Percentiles rank a stretch among this genome's conserved stretches.
These are phyloP conservation scores for Acanthosepion esculentum DNA, from an alignment of 2,888 invertebrate genomes.

Conservation along the genomic window DNA sequence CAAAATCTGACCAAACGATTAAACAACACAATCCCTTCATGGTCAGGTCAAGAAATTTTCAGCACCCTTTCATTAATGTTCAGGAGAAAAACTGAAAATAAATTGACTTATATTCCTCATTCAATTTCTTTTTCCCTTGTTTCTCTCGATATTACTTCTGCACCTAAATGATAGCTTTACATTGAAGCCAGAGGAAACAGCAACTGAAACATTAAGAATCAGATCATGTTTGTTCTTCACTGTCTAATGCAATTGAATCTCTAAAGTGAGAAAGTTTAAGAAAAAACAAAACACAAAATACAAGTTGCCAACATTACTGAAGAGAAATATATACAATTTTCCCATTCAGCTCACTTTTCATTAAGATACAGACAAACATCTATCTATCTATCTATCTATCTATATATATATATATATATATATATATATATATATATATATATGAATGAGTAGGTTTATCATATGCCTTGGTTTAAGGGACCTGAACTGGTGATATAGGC, in stretches of 20 bases:
- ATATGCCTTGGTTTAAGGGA: too few relatives aligned
- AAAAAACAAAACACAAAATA: not conserved
- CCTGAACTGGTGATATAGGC: too few relatives aligned
- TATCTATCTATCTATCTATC: not conserved
- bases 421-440: not conserved
- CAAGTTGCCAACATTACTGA: not conserved
- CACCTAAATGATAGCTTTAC: slow-evolving; percentile 8
- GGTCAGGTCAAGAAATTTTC: too few relatives aligned
- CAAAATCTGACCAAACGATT: too few relatives aligned
- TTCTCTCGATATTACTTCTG: not conserved
- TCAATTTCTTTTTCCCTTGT: not conserved
- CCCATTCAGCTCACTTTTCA: not conserved
- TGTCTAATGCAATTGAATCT: not conserved
- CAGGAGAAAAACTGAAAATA: not conserved
- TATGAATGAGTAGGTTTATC: too few relatives aligned
- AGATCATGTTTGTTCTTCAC: not conserved
- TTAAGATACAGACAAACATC: not conserved
- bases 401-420: not conserved
- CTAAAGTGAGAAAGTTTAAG: slow-evolving; percentile 1
- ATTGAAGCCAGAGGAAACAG: not conserved
- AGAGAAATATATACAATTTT: not conserved
- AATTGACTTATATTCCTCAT: not conserved
- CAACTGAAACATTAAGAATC: not conserved
- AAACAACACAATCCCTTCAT: too few relatives aligned
- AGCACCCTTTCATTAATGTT: too few relatives aligned